Percentiles rank a stretch among this genome's conserved stretches.
Conservation (phyloP, 2,888 invertebrate genomes). For the Hypercompe scribonia region DNA sequence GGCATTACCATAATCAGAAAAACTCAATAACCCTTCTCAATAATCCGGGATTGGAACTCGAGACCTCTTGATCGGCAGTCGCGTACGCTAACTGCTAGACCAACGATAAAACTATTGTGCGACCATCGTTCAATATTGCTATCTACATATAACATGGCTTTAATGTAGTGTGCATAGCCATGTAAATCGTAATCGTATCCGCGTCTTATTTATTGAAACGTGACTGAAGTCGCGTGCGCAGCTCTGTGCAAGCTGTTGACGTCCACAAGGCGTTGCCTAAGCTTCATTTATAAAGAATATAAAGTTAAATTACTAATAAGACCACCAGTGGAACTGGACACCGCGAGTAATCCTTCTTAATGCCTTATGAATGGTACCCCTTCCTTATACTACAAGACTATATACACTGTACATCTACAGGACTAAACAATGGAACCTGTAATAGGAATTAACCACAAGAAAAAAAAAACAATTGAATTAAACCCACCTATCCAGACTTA, state of each 20-base stretch:
- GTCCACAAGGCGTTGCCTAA: constrained; percentile 19
- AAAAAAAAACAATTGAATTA: too few species aligned
- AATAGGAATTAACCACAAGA: too few species aligned
- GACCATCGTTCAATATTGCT: constrained; percentile 17
- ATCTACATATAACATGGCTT: constrained; percentile 25
- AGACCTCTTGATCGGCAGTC: too few species aligned
- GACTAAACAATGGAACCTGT: too few species aligned
- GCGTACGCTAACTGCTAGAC: too few species aligned
- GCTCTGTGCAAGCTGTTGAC: constrained; percentile 30
- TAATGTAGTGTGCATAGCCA: constrained; percentile 28
- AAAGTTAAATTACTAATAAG: background rate
- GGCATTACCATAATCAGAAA: too few species aligned
- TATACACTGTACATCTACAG: too few species aligned
- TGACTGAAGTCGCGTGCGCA: constrained; percentile 58
- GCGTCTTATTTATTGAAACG: constrained; percentile 58
- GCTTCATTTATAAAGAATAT: constrained; percentile 37
- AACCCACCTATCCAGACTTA: too few species aligned
- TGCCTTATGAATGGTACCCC: background rate
- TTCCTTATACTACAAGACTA: background rate
- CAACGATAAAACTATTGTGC: background rate
- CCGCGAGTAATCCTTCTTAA: background rate
- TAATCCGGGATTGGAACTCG: too few species aligned
- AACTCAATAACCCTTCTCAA: too few species aligned
- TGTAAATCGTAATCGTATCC: constrained; percentile 51
- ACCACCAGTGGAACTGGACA: background rate